A percentile compares a stretch with the other conserved stretches of the same genome.
These are phyloP conservation scores for Acropternis orthonyx DNA, from an alignment of 2,797 vertebrate genomes.

Conservation along the genomic window DNA sequence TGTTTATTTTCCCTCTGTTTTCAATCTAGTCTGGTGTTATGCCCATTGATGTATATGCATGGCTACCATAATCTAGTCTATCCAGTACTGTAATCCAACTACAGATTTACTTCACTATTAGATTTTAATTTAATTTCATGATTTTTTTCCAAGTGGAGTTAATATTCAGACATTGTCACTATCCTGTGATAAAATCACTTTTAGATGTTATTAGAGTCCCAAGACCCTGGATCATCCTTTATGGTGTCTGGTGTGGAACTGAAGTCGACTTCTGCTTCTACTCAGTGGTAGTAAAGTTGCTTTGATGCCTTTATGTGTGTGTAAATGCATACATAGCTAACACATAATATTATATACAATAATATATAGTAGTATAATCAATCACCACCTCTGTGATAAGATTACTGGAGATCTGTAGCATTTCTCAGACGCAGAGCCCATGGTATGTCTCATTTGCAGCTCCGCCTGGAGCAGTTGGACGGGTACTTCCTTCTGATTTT, in stretches of 20 bases:
- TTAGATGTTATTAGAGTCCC: not conserved
- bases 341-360: not conserved
- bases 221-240: not conserved
- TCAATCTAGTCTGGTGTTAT: not conserved
- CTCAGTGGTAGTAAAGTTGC: not conserved
- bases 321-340: not conserved
- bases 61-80: not conserved
- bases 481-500: not conserved
- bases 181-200: not conserved
- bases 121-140: not conserved
- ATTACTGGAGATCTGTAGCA: accelerated
- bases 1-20: constrained; percentile 4
- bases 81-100: not conserved
- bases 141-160: not conserved
- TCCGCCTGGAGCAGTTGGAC: not conserved
- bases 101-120: not conserved
- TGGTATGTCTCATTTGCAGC: not conserved
- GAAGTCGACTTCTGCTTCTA: not conserved
- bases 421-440: not conserved
- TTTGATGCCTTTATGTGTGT: not conserved
- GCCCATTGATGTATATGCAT: not conserved
- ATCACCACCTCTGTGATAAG: not conserved
- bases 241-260: not conserved
- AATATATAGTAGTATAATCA: not conserved
- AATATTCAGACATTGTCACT: not conserved